These are phyloP conservation scores for Germaria angustata DNA, from an alignment of 2,888 invertebrate genomes.

Conservation along the genomic window DNA sequence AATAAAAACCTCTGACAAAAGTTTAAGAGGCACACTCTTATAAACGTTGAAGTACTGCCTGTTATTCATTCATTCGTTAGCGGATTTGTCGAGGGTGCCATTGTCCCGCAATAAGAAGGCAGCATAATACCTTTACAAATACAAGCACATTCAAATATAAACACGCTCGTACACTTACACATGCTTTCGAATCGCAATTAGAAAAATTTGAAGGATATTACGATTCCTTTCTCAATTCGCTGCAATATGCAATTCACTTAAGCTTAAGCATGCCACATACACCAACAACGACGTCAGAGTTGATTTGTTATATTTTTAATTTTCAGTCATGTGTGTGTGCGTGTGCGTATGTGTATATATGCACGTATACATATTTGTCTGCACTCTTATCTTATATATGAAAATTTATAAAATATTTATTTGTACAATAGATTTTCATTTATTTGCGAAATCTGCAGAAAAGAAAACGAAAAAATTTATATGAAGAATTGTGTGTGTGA, in stretches of 20 bases:
- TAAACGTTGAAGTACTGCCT: conserved; percentile 52
- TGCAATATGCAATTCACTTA: conserved; percentile 65
- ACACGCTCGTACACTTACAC: not conserved
- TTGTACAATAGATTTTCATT: conserved; percentile 62
- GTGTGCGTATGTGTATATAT: not conserved
- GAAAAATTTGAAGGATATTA: conserved; percentile 65
- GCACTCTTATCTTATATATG: conserved; percentile 54
- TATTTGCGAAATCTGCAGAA: conserved; percentile 57
- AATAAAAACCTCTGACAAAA: conserved; percentile 58
- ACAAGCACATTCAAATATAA: conserved; percentile 1
- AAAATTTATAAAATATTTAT: conserved; percentile 49
- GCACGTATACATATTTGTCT: conserved; percentile 11
- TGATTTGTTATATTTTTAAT: conserved; percentile 8
- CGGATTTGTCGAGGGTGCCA: conserved; percentile 63
- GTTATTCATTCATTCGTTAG: conserved; percentile 57
- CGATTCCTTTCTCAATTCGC: conserved; percentile 67
- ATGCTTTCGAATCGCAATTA: conserved; percentile 67
- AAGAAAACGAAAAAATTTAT: not conserved
- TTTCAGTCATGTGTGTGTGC: not conserved
- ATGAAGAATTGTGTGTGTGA: not conserved
- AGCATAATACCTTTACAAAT: conserved; percentile 58
- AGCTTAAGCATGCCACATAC: conserved; percentile 49
- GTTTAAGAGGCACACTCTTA: conserved; percentile 59
- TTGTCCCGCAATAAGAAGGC: conserved; percentile 64
- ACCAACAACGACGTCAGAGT: conserved; percentile 27